These are phyloP conservation scores for Spinus olivaceus DNA, from an alignment of 2,797 vertebrate species.

Conservation along the genomic window DNA sequence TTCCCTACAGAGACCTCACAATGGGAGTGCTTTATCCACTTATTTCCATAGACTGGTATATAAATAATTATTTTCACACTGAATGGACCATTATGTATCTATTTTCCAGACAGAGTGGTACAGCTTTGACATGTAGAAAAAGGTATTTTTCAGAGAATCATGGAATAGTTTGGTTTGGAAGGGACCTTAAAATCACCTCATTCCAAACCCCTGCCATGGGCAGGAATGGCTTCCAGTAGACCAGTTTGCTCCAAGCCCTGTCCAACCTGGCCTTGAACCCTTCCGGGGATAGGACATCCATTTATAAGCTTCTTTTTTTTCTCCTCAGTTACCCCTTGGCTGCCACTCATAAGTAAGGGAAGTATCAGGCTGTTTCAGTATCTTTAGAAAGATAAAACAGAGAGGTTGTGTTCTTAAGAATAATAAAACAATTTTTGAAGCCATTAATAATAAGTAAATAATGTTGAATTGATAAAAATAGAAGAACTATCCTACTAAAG, in stretches of 20 bases:
- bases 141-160: neutral
- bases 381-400: neutral
- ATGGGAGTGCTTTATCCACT: neutral
- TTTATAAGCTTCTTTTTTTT: neutral
- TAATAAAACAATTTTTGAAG: neutral
- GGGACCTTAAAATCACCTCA: neutral
- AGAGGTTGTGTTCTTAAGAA: neutral
- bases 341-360: neutral
- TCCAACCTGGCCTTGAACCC: neutral
- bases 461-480: neutral
- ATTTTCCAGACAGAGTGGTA: neutral
- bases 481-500: neutral
- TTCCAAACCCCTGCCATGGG: neutral
- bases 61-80: neutral
- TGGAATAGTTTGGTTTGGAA: neutral
- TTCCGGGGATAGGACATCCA: neutral
- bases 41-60: neutral
- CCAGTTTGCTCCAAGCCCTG: neutral
- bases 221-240: neutral
- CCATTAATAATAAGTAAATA: neutral
- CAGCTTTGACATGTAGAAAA: neutral
- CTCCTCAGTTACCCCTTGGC: neutral
- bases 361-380: neutral
- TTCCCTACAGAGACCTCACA: neutral
- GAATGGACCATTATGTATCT: neutral